Conservation (phyloP, 1,140 invertebrate species). For the Ceratoteleas bidentatus region DNA sequence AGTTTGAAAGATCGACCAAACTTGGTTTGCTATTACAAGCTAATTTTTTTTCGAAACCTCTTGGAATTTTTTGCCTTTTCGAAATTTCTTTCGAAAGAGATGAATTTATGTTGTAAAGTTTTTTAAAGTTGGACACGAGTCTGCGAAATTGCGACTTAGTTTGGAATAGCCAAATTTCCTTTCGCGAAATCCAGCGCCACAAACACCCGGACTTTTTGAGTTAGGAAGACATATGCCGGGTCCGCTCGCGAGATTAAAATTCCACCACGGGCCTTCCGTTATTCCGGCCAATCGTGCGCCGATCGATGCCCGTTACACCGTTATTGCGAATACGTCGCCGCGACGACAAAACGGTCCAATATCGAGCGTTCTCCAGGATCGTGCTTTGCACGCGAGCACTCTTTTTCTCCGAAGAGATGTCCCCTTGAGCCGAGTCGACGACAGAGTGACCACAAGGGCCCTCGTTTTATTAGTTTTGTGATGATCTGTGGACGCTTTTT, state of each 20-base stretch:
- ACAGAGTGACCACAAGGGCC: slow-evolving; percentile 18
- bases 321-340: slow-evolving; percentile 43
- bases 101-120: no score
- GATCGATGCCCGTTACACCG: slow-evolving; percentile 38
- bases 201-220: slow-evolving; percentile 30
- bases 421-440: slow-evolving; percentile 15
- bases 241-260: slow-evolving; percentile 39
- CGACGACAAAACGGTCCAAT: slow-evolving; percentile 28
- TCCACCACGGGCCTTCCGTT: slow-evolving; percentile 22
- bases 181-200: background rate
- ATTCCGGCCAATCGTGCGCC: slow-evolving; percentile 18
- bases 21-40: no score
- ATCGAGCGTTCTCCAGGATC: slow-evolving; percentile 22
- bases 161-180: background rate
- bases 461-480: slow-evolving; percentile 33
- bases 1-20: no score
- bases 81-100: no score
- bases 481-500: slow-evolving; percentile 2
- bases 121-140: no score
- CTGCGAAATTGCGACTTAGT: no score
- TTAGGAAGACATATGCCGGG: slow-evolving; percentile 26
- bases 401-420: slow-evolving; percentile 13
- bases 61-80: no score
- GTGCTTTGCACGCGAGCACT: slow-evolving; percentile 28
- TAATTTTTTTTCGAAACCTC: no score